These are phyloP conservation scores for Tetragonisca angustula DNA, from an alignment of 2,888 invertebrate genomes.

Conservation along the genomic window DNA sequence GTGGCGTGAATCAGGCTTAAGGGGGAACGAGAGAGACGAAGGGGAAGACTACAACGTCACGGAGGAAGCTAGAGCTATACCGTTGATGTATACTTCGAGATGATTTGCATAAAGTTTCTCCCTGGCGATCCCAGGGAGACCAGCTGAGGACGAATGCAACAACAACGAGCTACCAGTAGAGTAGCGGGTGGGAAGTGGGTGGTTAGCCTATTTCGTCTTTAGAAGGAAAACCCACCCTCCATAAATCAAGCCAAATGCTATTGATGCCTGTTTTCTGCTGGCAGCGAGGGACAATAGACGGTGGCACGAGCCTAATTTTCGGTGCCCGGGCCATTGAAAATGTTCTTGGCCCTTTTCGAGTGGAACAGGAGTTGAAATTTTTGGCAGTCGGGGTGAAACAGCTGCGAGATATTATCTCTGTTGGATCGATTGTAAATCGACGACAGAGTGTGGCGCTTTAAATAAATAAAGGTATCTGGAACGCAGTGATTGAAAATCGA, in stretches of 20 bases:
- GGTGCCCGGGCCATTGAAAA: background rate
- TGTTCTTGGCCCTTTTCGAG: background rate
- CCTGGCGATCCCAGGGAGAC: conserved; percentile 48
- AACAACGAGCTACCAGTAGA: conserved; percentile 44
- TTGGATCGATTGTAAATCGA: background rate
- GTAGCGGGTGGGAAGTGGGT: conserved; percentile 29
- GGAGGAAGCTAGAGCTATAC: conserved; percentile 33
- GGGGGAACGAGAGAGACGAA: background rate
- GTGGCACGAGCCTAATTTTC: background rate
- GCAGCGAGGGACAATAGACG: background rate
- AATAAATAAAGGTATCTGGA: no score
- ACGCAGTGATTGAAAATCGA: no score
- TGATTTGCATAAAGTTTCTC: conserved; percentile 72
- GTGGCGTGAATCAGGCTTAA: no score
- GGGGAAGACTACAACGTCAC: background rate
- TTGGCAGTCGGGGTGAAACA: background rate
- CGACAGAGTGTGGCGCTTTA: background rate
- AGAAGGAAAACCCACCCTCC: background rate
- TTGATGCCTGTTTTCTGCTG: background rate
- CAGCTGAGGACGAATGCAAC: conserved; percentile 35
- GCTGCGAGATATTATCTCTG: background rate
- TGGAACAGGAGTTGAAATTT: rapidly evolving
- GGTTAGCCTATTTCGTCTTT: background rate
- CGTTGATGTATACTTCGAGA: conserved; percentile 59
- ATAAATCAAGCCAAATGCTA: conserved; percentile 6